phyloP scores from a whole-genome alignment of 2,113 vertebrate species.

The Ellobius talpinus region DNA sequence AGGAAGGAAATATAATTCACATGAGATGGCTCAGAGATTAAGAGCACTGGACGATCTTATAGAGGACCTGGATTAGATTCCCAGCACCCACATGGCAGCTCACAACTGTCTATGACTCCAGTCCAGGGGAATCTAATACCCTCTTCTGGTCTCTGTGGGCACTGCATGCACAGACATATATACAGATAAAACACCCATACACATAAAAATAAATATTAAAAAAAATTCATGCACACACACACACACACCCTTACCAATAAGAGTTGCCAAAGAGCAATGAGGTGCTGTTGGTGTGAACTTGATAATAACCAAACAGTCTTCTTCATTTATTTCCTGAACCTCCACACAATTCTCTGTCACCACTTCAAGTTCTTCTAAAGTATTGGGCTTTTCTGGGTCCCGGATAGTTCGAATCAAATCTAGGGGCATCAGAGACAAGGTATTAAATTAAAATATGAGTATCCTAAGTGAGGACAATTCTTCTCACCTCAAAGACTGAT shows the following conservation, averaged over 20 bases:
- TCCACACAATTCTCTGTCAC: constrained; percentile 95
- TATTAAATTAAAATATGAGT: background rate
- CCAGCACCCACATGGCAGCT: too few relatives aligned
- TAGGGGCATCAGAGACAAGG: constrained; percentile 77
- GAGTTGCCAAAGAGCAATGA: constrained; percentile 97
- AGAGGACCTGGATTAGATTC: too few relatives aligned
- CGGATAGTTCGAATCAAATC: constrained; percentile 97
- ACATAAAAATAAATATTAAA: background rate
- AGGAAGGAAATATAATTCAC: background rate
- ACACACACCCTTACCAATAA: constrained; percentile 85
- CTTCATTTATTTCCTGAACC: constrained; percentile 92
- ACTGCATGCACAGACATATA: too few relatives aligned
- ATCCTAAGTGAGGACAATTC: constrained; percentile 7
- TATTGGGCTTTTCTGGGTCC: constrained; percentile 98
- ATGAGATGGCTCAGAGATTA: background rate
- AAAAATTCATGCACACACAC: background rate
- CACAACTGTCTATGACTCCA: too few relatives aligned
- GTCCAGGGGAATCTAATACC: too few relatives aligned
- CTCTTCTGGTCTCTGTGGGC: too few relatives aligned
- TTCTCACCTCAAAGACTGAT: background rate
- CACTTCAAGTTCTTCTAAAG: constrained; percentile 97
- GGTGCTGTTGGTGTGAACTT: constrained; percentile 97
- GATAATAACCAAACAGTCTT: constrained; percentile 95
- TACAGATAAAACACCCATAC: background rate
- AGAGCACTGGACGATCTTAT: background rate